phyloP scores from a whole-genome alignment of 2,888 invertebrate species.

The Patella depressa region DNA sequence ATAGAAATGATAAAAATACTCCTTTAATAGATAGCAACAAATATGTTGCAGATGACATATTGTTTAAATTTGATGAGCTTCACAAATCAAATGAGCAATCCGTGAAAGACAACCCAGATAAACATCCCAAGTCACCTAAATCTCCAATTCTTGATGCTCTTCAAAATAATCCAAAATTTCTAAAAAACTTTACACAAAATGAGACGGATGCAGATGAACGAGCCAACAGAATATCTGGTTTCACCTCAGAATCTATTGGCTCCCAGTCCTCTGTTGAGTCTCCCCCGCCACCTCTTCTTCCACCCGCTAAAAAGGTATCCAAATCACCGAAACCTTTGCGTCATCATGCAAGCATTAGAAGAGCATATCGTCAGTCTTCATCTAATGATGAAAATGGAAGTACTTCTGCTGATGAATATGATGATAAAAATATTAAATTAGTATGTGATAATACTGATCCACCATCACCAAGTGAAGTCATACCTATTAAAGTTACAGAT shows the following conservation, averaged over 20 bases:
- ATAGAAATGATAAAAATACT: constrained; percentile 5
- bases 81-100: neutral
- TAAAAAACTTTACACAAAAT: constrained; percentile 46
- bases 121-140: constrained; percentile 35
- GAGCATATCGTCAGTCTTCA: constrained; percentile 49
- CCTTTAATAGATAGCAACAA: constrained; percentile 9
- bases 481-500: constrained; percentile 32
- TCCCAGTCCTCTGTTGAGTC: constrained; percentile 34
- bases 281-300: constrained; percentile 43
- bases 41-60: no score
- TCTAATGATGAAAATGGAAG: constrained; percentile 47
- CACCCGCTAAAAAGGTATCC: constrained; percentile 33
- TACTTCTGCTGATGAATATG: constrained; percentile 30
- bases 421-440: constrained; percentile 34
- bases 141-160: constrained; percentile 51
- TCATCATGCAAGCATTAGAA: constrained; percentile 48
- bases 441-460: constrained; percentile 31
- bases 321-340: constrained; percentile 33
- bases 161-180: constrained; percentile 52
- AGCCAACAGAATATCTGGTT: constrained; percentile 47
- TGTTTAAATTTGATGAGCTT: no score
- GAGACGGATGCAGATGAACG: constrained; percentile 58
- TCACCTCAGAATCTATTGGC: constrained; percentile 39
- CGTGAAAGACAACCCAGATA: neutral
- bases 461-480: constrained; percentile 41